Conservation (phyloP, 2,113 vertebrate species). For the Aphelocoma coerulescens region DNA sequence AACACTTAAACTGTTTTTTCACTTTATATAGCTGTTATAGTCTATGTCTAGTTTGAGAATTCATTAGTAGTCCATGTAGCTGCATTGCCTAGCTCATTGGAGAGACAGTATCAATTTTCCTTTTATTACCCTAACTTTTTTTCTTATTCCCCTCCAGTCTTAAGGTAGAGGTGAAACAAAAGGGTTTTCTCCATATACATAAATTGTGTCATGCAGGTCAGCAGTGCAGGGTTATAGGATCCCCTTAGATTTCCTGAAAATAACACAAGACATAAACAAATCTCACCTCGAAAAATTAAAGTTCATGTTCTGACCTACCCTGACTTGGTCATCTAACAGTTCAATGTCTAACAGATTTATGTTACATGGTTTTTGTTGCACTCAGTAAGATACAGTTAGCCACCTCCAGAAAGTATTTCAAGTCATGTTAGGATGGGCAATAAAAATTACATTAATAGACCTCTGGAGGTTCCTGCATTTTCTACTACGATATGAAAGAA, state of each 20-base stretch:
- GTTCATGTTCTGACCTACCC: background rate
- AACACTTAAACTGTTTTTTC: background rate
- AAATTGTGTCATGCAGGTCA: background rate
- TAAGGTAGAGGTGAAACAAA: background rate
- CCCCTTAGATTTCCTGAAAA: background rate
- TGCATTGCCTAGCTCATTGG: background rate
- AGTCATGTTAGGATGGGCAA: background rate
- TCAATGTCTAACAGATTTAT: background rate
- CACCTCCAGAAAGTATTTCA: background rate
- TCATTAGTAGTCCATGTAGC: background rate
- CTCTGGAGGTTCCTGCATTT: background rate
- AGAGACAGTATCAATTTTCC: background rate
- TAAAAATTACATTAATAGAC: background rate
- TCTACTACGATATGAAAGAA: background rate
- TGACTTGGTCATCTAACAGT: background rate
- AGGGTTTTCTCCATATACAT: fast-evolving
- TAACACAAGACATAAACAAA: background rate
- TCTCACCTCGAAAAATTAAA: background rate
- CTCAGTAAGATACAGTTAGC: background rate
- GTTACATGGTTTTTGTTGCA: background rate
- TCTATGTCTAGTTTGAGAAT: background rate
- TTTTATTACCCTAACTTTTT: background rate
- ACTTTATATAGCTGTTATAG: background rate
- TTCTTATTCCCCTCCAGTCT: background rate
- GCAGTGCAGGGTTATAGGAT: background rate